Evolutionary conservation across 2,888 invertebrate species (phyloP).

Genomic region (Malthinus flaveolus): DNA sequence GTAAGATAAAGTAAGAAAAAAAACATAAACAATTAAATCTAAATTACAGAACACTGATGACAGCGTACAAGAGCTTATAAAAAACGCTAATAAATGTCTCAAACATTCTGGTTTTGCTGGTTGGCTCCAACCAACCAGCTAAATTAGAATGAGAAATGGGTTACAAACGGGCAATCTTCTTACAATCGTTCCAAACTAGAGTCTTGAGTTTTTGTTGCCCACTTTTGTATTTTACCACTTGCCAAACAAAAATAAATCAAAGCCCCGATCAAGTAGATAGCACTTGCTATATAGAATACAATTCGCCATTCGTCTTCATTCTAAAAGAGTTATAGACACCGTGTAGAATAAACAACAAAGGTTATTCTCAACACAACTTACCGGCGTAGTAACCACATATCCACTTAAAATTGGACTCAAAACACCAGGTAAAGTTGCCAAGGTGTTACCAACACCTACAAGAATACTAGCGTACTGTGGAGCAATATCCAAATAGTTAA

Average conservation of each 20-base stretch:
- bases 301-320: not conserved
- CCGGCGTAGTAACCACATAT: constrained; percentile 73
- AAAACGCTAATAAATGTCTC: too few relatives aligned
- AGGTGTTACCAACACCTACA: constrained; percentile 89
- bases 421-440: constrained; percentile 90
- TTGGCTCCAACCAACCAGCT: too few relatives aligned
- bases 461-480: constrained; percentile 89
- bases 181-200: too few relatives aligned
- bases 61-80: too few relatives aligned
- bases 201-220: not conserved
- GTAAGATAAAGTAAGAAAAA: too few relatives aligned
- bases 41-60: too few relatives aligned
- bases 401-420: constrained; percentile 83
- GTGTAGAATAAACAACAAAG: too few relatives aligned
- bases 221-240: not conserved
- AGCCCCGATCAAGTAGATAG: not conserved
- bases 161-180: too few relatives aligned
- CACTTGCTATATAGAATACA: not conserved
- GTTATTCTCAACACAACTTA: constrained; percentile 15
- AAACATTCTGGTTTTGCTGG: too few relatives aligned
- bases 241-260: not conserved
- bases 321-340: too few relatives aligned
- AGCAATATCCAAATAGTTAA: constrained; percentile 86
- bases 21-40: too few relatives aligned
- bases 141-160: too few relatives aligned